These are phyloP conservation scores for Oreocharis arfaki DNA, from an alignment of 2,113 vertebrate genomes.

Conservation along the genomic window DNA sequence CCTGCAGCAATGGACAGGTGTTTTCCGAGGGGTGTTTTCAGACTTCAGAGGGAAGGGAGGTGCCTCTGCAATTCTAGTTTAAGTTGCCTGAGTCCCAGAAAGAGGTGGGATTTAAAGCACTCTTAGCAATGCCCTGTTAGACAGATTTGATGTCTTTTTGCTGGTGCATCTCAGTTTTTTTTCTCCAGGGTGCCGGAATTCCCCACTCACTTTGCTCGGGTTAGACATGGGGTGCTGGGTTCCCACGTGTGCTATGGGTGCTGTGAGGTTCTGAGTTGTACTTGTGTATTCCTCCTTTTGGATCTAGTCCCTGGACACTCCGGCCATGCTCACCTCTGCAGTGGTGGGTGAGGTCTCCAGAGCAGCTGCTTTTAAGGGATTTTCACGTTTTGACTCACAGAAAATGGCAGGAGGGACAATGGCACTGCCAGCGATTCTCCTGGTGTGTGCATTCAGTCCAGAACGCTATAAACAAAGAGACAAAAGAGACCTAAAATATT, in stretches of 20 bases:
- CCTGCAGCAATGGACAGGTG: not conserved
- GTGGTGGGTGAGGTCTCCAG: not conserved
- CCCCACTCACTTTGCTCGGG: accelerated
- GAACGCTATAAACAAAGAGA: not conserved
- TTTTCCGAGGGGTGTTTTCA: not conserved
- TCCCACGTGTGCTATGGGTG: accelerated
- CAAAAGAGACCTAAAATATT: not conserved
- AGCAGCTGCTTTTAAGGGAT: not conserved
- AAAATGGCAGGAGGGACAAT: not conserved
- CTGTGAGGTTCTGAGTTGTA: not conserved
- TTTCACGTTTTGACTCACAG: not conserved
- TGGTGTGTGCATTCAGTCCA: not conserved
- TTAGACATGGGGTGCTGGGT: not conserved
- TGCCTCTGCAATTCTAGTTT: not conserved
- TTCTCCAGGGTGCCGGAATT: not conserved
- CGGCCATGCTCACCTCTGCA: not conserved
- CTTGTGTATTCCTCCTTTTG: not conserved
- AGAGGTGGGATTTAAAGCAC: not conserved
- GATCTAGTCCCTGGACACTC: not conserved
- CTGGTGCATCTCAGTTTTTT: not conserved
- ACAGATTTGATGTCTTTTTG: not conserved
- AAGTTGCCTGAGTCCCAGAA: not conserved
- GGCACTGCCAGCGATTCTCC: not conserved
- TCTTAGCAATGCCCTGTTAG: not conserved
- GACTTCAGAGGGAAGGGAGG: not conserved